Percentiles rank a stretch among this genome's conserved stretches.
phyloP scores from a whole-genome alignment of 2,797 vertebrate genomes.

The Staurois parvus region DNA sequence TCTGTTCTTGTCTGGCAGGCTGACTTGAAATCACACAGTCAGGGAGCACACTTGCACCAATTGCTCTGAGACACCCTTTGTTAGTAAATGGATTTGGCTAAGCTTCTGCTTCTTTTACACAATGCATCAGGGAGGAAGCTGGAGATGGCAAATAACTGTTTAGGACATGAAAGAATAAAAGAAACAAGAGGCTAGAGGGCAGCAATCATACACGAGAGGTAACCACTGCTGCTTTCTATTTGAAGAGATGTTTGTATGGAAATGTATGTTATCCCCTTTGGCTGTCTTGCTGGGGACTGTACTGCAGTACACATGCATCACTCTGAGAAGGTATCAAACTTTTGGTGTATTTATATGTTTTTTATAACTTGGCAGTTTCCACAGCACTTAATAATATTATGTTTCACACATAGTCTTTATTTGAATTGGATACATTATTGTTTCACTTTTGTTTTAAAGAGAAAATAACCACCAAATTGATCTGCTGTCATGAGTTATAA shows the following conservation, averaged over 20 bases:
- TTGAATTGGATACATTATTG: not conserved
- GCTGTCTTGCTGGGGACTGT: constrained; percentile 23
- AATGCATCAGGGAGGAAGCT: constrained; percentile 60
- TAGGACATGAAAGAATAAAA: constrained; percentile 57
- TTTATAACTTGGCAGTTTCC: not conserved
- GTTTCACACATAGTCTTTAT: not conserved
- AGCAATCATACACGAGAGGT: constrained; percentile 61
- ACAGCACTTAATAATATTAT: not conserved
- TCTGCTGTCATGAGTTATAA: too few species aligned
- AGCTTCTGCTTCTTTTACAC: constrained; percentile 31
- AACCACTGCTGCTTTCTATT: constrained; percentile 63
- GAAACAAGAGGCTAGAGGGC: constrained; percentile 61
- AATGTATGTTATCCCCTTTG: constrained; percentile 64
- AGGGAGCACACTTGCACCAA: constrained; percentile 44
- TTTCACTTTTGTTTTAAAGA: not conserved
- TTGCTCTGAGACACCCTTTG: constrained; percentile 49
- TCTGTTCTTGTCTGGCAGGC: too few species aligned
- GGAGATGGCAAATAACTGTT: constrained; percentile 55
- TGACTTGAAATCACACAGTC: too few species aligned
- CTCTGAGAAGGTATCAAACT: not conserved
- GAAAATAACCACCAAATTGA: too few species aligned
- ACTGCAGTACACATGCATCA: not conserved
- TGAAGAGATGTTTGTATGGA: constrained; percentile 63
- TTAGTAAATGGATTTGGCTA: constrained; percentile 54
- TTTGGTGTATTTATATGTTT: not conserved